phyloP scores from a whole-genome alignment of 2,113 vertebrate species.

The Crotalus tigris region DNA sequence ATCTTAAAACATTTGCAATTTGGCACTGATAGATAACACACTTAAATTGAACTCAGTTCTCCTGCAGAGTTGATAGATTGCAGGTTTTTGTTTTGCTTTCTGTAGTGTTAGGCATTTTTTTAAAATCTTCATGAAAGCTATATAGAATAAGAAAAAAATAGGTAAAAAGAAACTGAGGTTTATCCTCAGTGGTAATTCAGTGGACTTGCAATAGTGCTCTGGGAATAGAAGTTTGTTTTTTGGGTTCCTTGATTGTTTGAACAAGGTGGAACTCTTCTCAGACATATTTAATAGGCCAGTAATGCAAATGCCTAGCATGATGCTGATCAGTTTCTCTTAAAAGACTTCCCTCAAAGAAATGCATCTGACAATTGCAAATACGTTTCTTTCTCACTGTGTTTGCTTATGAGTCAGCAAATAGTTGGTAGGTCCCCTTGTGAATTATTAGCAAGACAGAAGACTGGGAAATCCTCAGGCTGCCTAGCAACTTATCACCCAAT shows the following conservation, averaged over 20 bases:
- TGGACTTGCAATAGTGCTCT: constrained; percentile 10
- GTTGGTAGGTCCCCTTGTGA: constrained; percentile 24
- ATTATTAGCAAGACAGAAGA: not conserved
- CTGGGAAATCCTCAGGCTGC: not conserved
- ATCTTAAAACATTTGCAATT: not conserved
- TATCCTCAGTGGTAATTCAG: constrained; percentile 18
- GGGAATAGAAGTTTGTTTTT: constrained; percentile 22
- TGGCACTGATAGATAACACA: not conserved
- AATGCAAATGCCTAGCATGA: not conserved
- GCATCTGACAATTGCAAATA: constrained; percentile 9
- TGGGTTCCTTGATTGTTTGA: not conserved
- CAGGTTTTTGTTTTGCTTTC: constrained; percentile 18
- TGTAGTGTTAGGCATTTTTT: constrained; percentile 1
- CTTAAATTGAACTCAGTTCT: constrained; percentile 6
- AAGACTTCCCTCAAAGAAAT: not conserved
- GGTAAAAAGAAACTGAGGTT: constrained; percentile 28
- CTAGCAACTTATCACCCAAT: constrained; percentile 10
- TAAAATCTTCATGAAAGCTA: not conserved
- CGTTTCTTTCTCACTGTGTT: constrained; percentile 2
- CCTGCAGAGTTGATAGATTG: not conserved
- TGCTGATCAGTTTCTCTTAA: not conserved
- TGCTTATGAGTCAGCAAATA: not conserved
- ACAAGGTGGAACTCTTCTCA: not conserved
- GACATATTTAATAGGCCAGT: not conserved
- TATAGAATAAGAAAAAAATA: not conserved